A percentile compares a stretch with the other conserved stretches of the same genome.
These are phyloP conservation scores for Drosophila longiperda DNA, from an alignment of 2,888 invertebrate species.

Conservation along the genomic window DNA sequence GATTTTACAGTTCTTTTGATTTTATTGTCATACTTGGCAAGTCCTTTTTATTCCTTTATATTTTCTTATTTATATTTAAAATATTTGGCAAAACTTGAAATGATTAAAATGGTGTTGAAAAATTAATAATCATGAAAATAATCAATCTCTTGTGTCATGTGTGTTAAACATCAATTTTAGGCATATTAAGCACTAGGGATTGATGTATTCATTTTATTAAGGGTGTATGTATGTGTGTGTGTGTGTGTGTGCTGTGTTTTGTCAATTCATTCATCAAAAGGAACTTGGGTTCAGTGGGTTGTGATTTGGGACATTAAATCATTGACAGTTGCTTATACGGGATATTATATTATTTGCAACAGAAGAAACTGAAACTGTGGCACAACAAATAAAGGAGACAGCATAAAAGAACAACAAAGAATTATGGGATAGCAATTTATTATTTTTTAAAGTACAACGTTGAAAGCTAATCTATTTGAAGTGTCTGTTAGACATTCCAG, in stretches of 20 bases:
- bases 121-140: constrained; percentile 11
- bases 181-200: constrained; percentile 13
- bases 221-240: constrained; percentile 16
- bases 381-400: background rate
- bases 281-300: constrained; percentile 20
- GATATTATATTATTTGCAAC: constrained; percentile 56
- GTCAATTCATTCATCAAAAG: constrained; percentile 69
- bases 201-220: constrained; percentile 40
- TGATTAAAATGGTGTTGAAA: background rate
- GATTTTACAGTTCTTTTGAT: background rate
- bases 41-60: background rate
- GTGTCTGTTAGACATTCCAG: constrained; percentile 69
- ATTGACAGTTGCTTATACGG: constrained; percentile 68
- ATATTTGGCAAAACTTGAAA: background rate
- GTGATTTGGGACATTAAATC: constrained; percentile 65
- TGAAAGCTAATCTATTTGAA: constrained; percentile 79
- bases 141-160: constrained; percentile 15
- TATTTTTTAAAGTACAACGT: constrained; percentile 63
- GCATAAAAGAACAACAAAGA: constrained; percentile 23
- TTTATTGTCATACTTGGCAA: background rate
- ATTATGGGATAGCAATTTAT: constrained; percentile 65
- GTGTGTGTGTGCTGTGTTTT: constrained; percentile 33
- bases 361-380: constrained; percentile 10
- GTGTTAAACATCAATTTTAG: constrained; percentile 15
- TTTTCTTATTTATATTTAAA: background rate